A percentile compares a stretch with the other conserved stretches of the same genome.
Evolutionary conservation across 2,888 invertebrate species (phyloP).

Genomic region (Glaucopsyche alexis): DNA sequence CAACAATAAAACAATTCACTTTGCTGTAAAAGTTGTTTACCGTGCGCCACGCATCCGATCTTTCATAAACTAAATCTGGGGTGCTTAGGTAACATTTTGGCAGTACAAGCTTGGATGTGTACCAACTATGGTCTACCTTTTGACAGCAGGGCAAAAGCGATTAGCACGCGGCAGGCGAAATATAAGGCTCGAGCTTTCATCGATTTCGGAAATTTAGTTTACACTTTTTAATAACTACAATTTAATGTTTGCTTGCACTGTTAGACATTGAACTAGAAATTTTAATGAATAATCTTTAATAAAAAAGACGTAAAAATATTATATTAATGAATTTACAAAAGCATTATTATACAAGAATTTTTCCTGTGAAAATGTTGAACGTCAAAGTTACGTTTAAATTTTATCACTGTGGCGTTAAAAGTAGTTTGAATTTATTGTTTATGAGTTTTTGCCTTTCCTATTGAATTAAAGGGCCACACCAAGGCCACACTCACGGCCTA

Average conservation of each 20-base stretch:
- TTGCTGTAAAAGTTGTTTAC: constrained; percentile 50
- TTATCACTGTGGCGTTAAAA: no score
- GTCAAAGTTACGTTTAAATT: no score
- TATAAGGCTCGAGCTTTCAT: no score
- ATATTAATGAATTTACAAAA: neutral
- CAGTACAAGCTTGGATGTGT: constrained; percentile 59
- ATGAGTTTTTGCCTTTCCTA: no score
- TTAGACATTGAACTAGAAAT: no score
- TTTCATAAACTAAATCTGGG: constrained; percentile 42
- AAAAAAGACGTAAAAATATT: neutral
- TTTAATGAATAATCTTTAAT: neutral
- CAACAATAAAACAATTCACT: constrained; percentile 59
- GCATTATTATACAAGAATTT: neutral
- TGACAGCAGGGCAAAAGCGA: constrained; percentile 32
- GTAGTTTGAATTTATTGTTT: no score
- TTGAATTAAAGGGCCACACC: no score
- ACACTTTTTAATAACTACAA: no score
- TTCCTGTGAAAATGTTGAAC: neutral
- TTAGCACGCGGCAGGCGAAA: neutral
- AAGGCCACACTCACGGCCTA: no score
- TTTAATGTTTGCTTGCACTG: no score
- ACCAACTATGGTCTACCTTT: constrained; percentile 50
- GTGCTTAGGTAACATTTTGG: constrained; percentile 51
- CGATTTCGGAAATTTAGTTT: no score
- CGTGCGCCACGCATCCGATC: constrained; percentile 49